Conservation (phyloP, 2,888 invertebrate genomes). For the Phengaris alcon region DNA sequence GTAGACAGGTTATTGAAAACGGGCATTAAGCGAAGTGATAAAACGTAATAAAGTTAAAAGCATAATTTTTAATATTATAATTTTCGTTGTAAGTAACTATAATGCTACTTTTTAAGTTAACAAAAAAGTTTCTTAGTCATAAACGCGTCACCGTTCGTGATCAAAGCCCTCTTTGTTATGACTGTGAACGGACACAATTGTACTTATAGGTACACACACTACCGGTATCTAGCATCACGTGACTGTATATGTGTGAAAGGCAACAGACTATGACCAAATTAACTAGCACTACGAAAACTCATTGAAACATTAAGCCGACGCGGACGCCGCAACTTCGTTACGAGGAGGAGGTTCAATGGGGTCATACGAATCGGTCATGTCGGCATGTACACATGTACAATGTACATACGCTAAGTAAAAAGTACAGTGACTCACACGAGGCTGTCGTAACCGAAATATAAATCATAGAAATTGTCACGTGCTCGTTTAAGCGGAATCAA, state of each 20-base stretch:
- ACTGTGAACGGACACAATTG: not conserved
- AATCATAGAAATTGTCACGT: conserved; percentile 39
- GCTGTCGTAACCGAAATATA: conserved; percentile 38
- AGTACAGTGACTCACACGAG: conserved; percentile 38
- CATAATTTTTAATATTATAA: too few relatives aligned
- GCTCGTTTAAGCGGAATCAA: conserved; percentile 33
- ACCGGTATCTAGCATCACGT: conserved; percentile 48
- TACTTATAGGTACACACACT: not conserved
- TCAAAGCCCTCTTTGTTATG: too few relatives aligned
- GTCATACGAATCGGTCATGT: conserved; percentile 38
- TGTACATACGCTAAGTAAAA: conserved; percentile 32
- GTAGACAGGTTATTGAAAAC: too few relatives aligned
- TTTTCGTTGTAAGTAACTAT: not conserved
- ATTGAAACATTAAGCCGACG: conserved; percentile 7
- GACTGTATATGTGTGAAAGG: conserved; percentile 54
- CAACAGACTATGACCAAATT: conserved; percentile 29
- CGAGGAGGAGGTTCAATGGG: conserved; percentile 30
- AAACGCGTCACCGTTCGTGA: not conserved
- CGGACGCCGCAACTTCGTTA: conserved; percentile 8
- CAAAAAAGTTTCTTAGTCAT: not conserved
- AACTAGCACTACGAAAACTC: conserved; percentile 27
- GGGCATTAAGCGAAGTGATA: too few relatives aligned
- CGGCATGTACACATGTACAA: conserved; percentile 1
- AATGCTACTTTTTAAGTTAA: not conserved
- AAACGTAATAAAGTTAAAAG: too few relatives aligned